Percentiles rank a stretch among this genome's conserved stretches.
phyloP scores from a whole-genome alignment of 2,888 invertebrate species.

The Pristionchus fissidentatus region DNA sequence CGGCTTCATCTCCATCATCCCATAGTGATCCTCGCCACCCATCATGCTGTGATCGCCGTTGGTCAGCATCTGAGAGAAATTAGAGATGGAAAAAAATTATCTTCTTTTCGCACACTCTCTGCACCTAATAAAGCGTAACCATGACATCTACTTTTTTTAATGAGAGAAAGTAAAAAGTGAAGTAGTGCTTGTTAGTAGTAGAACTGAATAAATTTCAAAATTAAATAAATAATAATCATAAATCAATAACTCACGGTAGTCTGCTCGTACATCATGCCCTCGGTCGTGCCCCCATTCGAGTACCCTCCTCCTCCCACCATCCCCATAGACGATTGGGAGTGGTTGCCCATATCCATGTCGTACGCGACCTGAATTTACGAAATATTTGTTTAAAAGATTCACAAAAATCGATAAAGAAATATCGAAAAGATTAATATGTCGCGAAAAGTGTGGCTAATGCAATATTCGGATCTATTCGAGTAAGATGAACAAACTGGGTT shows the following conservation, averaged over 20 bases:
- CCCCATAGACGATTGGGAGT: conserved; percentile 19
- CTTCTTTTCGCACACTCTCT: too few relatives aligned
- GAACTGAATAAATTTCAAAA: background rate
- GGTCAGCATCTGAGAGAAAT: background rate
- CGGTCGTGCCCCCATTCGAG: conserved; percentile 17
- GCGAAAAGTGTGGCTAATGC: background rate
- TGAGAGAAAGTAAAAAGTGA: too few relatives aligned
- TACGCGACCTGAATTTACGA: background rate
- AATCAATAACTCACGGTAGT: background rate
- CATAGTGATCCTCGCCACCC: conserved; percentile 19
- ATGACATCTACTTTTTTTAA: too few relatives aligned
- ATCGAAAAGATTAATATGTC: background rate
- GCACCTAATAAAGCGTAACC: too few relatives aligned
- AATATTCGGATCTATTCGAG: too few relatives aligned
- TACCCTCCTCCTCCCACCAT: conserved; percentile 1
- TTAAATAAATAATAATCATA: background rate
- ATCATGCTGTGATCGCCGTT: conserved; percentile 27
- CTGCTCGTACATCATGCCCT: conserved; percentile 8
- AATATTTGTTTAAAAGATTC: background rate
- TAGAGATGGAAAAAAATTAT: background rate
- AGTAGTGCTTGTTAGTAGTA: too few relatives aligned
- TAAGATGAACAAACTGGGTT: too few relatives aligned
- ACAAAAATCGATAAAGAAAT: background rate
- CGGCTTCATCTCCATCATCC: too few relatives aligned
- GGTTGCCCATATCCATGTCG: conserved; percentile 23